These are phyloP conservation scores for Epizoanthus ramosus DNA, from an alignment of 92 coral and sea anemone genomes.

Conservation along the genomic window DNA sequence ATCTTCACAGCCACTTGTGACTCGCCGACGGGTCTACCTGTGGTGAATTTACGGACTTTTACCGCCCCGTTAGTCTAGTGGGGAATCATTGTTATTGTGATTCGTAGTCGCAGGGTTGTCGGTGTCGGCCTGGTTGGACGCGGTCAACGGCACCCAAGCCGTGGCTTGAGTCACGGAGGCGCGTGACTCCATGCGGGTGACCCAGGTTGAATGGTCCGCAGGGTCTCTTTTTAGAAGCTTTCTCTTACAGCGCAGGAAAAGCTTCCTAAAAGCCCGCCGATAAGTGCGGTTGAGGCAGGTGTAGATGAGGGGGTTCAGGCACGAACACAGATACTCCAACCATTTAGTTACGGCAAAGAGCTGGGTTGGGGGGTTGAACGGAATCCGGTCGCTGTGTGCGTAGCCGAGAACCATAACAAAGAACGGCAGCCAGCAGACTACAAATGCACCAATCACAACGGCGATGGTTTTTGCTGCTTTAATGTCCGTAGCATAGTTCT, in stretches of 20 bases:
- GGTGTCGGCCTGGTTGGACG: not conserved
- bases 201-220: constrained; percentile 56
- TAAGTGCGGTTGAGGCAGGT: constrained; percentile 95
- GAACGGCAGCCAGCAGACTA: constrained; percentile 84
- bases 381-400: constrained; percentile 44
- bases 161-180: constrained; percentile 51
- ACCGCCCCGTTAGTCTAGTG: no score
- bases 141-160: constrained; percentile 38
- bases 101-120: not conserved
- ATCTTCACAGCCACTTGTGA: no score
- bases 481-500: constrained; percentile 92
- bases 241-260: constrained; percentile 77
- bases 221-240: constrained; percentile 61
- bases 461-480: constrained; percentile 98
- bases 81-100: no score
- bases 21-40: no score
- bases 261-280: constrained; percentile 79
- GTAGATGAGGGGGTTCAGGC: constrained; percentile 91
- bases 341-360: constrained; percentile 69
- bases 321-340: constrained; percentile 87
- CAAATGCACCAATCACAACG: constrained; percentile 89
- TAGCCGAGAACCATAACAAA: constrained; percentile 71
- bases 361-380: constrained; percentile 26
- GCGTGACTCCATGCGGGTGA: constrained; percentile 59
- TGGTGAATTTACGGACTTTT: no score